These are phyloP conservation scores for Platycercus adscitus DNA, from an alignment of 2,113 vertebrate species.

Conservation along the genomic window DNA sequence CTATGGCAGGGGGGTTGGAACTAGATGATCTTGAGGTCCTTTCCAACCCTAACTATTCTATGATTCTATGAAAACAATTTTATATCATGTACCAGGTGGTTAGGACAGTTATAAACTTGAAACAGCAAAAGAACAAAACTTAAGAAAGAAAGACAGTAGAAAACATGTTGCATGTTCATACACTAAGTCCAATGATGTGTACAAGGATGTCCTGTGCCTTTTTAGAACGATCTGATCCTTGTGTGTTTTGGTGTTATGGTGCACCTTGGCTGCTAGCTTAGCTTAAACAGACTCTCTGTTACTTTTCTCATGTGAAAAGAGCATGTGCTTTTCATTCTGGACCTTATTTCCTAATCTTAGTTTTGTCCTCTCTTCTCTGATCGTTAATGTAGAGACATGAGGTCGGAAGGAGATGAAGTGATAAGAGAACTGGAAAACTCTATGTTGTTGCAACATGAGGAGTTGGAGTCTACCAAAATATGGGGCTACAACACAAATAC, in stretches of 20 bases:
- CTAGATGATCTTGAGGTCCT: too few species aligned
- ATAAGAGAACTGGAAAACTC: neutral
- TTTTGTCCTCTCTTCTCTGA: neutral
- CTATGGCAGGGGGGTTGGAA: too few species aligned
- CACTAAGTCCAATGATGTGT: neutral
- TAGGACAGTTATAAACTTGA: neutral
- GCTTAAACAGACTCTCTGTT: neutral
- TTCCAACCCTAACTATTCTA: too few species aligned
- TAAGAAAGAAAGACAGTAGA: neutral
- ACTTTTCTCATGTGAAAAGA: neutral
- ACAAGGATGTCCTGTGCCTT: neutral
- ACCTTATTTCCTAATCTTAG: neutral
- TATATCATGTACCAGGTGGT: neutral
- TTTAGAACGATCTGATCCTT: neutral
- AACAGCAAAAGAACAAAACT: neutral
- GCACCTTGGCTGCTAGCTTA: neutral
- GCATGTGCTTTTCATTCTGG: neutral
- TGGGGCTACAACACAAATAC: neutral
- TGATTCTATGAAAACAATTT: too few species aligned
- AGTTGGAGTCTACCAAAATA: neutral
- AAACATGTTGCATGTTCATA: neutral
- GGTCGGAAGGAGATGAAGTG: neutral
- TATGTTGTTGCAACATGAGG: rapidly evolving
- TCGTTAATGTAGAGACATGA: neutral
- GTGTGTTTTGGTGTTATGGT: neutral